phyloP scores from a whole-genome alignment of 2,888 invertebrate species.

The Apotomis betuletana region DNA sequence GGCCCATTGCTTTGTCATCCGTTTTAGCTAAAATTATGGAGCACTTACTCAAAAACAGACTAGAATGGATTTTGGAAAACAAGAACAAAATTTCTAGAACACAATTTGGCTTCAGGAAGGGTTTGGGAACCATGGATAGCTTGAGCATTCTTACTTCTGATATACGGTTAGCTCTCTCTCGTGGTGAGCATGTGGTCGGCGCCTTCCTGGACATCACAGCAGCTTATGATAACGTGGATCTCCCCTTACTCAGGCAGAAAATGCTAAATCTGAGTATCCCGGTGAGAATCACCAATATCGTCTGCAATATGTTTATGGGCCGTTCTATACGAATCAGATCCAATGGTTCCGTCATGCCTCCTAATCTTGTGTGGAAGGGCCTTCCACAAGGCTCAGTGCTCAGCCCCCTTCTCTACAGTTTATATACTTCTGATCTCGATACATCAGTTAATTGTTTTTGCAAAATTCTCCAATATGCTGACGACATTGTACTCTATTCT shows the following conservation, averaged over 20 bases:
- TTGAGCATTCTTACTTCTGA: background rate
- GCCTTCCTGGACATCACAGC: no score
- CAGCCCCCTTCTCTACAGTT: background rate
- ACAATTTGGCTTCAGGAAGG: background rate
- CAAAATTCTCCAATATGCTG: background rate
- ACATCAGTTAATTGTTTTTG: background rate
- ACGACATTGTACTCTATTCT: background rate
- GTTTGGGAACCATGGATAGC: background rate
- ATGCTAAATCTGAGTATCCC: conserved; percentile 9
- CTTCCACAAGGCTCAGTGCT: background rate
- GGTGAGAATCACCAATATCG: background rate
- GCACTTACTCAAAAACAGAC: background rate
- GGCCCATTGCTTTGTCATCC: background rate
- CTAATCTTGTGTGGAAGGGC: background rate
- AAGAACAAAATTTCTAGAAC: background rate
- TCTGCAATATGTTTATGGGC: background rate
- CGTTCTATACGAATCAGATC: background rate
- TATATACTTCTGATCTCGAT: background rate
- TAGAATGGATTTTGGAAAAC: background rate
- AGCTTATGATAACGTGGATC: no score
- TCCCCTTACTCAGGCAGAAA: conserved; percentile 3
- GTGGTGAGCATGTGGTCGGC: background rate
- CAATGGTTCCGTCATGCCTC: background rate
- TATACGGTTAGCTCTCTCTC: background rate
- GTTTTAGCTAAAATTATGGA: background rate